Conservation (phyloP, 1,140 invertebrate species). For the Eupeodes corollae region DNA sequence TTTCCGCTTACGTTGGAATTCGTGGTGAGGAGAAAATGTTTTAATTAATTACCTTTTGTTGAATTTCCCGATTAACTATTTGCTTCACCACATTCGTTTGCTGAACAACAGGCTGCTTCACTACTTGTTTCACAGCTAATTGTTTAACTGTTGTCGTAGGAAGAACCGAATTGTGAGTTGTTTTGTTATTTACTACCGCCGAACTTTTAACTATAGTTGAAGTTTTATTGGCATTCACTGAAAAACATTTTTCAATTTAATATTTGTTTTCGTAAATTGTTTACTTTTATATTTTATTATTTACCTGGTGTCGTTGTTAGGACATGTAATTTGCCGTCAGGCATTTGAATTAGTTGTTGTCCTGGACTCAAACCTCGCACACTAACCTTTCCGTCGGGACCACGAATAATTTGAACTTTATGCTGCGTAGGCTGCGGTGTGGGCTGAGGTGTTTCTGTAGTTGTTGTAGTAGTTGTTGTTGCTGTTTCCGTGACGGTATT, state of each 20-base stretch:
- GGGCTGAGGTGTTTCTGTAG: constrained; percentile 7
- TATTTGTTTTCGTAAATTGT: too few relatives aligned
- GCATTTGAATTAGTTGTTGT: constrained; percentile 86
- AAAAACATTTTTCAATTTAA: too few relatives aligned
- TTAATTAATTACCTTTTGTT: constrained; percentile 6
- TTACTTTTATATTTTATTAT: not conserved
- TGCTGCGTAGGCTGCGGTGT: constrained; percentile 47
- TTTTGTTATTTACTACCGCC: constrained; percentile 14
- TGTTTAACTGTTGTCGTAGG: constrained; percentile 24
- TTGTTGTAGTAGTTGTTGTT: constrained; percentile 19
- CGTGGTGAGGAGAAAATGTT: too few relatives aligned
- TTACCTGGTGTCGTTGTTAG: constrained; percentile 44
- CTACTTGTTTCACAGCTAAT: constrained; percentile 25
- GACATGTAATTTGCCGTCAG: constrained; percentile 86
- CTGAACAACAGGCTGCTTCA: constrained; percentile 19
- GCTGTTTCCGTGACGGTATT: constrained; percentile 19
- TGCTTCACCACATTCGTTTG: constrained; percentile 17
- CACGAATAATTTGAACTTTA: constrained; percentile 81
- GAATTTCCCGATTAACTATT: constrained; percentile 6
- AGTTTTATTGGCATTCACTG: too few relatives aligned
- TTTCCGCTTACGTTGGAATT: too few relatives aligned
- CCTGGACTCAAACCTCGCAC: constrained; percentile 82
- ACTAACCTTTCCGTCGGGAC: constrained; percentile 81
- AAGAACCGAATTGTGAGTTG: constrained; percentile 3
- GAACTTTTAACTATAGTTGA: not conserved